phyloP scores from a whole-genome alignment of 2,113 vertebrate species.

The Dipodomys merriami region DNA sequence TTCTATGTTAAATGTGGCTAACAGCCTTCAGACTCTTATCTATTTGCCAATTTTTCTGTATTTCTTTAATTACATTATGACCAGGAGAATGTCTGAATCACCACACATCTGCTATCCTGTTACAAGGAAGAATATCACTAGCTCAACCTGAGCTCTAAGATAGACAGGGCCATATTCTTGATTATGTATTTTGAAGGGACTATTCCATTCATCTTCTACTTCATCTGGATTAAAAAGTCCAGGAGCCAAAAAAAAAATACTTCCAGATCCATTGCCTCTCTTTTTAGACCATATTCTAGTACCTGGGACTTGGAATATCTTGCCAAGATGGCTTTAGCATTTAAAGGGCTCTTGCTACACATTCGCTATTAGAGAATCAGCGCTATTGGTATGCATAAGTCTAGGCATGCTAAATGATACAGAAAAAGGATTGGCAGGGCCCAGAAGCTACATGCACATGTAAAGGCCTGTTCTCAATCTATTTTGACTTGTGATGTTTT shows the following conservation, averaged over 20 bases:
- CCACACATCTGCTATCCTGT: background rate
- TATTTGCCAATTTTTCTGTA: background rate
- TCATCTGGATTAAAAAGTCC: background rate
- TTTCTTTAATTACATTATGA: background rate
- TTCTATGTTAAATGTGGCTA: background rate
- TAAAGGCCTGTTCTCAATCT: background rate
- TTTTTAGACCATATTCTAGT: background rate
- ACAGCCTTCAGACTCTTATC: background rate
- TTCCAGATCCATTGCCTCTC: background rate
- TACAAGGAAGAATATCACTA: background rate
- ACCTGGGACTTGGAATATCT: background rate
- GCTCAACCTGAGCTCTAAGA: background rate
- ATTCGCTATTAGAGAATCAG: background rate
- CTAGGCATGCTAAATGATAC: background rate
- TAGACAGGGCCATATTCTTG: background rate
- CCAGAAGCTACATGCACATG: background rate
- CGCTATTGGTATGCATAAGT: background rate
- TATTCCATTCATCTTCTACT: background rate
- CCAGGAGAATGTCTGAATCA: background rate
- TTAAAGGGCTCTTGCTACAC: background rate
- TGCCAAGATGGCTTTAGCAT: background rate
- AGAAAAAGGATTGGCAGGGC: background rate
- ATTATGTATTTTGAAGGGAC: background rate
- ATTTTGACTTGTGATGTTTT: constrained; percentile 22
- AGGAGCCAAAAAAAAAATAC: background rate